These are phyloP conservation scores for Pristionchus japonicus DNA, from an alignment of 2,888 invertebrate genomes.

Conservation along the genomic window DNA sequence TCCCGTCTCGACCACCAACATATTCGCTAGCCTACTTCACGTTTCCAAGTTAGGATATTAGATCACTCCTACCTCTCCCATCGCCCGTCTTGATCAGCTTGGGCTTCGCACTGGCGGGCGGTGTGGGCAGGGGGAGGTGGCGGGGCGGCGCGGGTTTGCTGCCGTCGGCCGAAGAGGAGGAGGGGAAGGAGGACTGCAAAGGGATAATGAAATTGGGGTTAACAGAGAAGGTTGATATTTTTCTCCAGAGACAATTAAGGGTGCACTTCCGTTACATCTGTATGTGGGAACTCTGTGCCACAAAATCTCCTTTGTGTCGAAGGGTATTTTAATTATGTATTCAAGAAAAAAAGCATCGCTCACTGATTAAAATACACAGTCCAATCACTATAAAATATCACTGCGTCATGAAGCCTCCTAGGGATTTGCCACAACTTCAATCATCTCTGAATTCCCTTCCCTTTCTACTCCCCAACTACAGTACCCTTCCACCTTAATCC, in stretches of 20 bases:
- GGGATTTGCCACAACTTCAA: too few species aligned
- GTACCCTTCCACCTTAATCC: not conserved
- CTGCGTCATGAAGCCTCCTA: too few species aligned
- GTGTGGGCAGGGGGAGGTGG: constrained; percentile 58
- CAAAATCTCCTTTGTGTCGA: not conserved
- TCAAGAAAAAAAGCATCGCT: too few species aligned
- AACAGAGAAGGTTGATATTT: not conserved
- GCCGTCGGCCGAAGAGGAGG: constrained; percentile 36
- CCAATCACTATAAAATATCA: too few species aligned
- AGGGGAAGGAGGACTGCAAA: not conserved
- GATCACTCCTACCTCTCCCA: not conserved
- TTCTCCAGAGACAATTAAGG: not conserved
- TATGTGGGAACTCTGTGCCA: not conserved
- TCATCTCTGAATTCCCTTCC: too few species aligned
- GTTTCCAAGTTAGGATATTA: not conserved
- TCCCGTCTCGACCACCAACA: not conserved
- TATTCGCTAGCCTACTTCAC: not conserved
- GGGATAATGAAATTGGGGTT: too few species aligned
- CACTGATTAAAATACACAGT: too few species aligned
- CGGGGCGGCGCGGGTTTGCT: constrained; percentile 50
- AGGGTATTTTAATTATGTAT: not conserved
- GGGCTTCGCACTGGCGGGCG: constrained; percentile 64
- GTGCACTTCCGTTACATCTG: not conserved
- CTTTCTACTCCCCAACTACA: too few species aligned
- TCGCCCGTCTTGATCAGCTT: constrained; percentile 60